phyloP scores from a whole-genome alignment of 1,140 invertebrate genomes.

The Chymomyza costata region DNA sequence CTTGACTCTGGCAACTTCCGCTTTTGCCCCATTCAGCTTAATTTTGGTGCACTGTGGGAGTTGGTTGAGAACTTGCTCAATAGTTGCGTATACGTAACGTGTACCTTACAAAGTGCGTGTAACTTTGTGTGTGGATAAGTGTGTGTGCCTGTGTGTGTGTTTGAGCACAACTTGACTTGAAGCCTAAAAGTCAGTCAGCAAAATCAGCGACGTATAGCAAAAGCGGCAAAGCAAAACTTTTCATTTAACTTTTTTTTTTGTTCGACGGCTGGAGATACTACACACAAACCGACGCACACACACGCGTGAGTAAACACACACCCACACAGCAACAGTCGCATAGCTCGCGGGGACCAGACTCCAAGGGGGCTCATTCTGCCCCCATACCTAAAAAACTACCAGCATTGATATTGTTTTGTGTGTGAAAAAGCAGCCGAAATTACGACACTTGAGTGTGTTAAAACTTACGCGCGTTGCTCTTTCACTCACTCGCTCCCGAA shows the following conservation, averaged over 20 bases:
- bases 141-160: constrained; percentile 36
- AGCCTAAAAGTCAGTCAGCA: constrained; percentile 64
- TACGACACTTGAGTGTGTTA: constrained; percentile 72
- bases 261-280: constrained; percentile 13
- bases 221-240: constrained; percentile 58
- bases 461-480: constrained; percentile 61
- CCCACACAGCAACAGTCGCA: not conserved
- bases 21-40: constrained; percentile 58
- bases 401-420: constrained; percentile 72
- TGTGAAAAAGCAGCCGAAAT: constrained; percentile 72
- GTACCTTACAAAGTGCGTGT: constrained; percentile 17
- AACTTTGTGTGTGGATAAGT: constrained; percentile 4
- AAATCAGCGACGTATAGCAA: constrained; percentile 62
- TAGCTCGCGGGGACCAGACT: not conserved
- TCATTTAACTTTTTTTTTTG: constrained; percentile 63
- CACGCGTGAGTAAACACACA: constrained; percentile 5
- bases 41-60: constrained; percentile 37
- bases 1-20: constrained; percentile 63
- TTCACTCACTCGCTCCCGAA: constrained; percentile 39
- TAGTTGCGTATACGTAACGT: constrained; percentile 31
- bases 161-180: constrained; percentile 45
- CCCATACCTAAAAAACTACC: constrained; percentile 46
- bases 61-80: constrained; percentile 42
- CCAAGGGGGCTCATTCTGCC: not conserved
- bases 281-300: constrained; percentile 4